phyloP scores from a whole-genome alignment of 2,113 vertebrate genomes.

The Strigops habroptila region DNA sequence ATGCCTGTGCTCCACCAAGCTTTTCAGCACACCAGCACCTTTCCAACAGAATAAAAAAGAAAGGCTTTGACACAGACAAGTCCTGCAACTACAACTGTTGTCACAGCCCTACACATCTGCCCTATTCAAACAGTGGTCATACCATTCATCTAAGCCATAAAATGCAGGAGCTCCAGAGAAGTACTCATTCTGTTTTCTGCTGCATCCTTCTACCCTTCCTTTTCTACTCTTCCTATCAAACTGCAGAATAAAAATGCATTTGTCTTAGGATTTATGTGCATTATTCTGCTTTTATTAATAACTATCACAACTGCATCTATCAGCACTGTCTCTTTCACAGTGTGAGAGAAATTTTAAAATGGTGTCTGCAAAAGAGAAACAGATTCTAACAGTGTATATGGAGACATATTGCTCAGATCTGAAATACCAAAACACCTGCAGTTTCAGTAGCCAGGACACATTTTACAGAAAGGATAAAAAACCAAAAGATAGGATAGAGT shows the following conservation, averaged over 20 bases:
- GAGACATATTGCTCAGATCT: not conserved
- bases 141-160: not conserved
- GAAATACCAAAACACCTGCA: not conserved
- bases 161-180: not conserved
- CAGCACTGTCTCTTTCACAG: rapidly evolving
- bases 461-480: not conserved
- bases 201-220: not conserved
- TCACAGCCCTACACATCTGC: not conserved
- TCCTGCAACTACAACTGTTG: not conserved
- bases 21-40: not conserved
- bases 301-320: not conserved
- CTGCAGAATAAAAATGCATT: not conserved
- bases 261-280: not conserved
- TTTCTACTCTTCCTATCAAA: not conserved
- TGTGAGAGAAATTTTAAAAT: not conserved
- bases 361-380: not conserved
- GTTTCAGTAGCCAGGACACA: not conserved
- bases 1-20: rapidly evolving
- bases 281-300: not conserved
- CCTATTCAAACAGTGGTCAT: not conserved
- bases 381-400: not conserved
- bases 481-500: not conserved
- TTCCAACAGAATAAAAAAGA: not conserved
- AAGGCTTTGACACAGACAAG: not conserved
- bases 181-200: not conserved